Base-by-base conservation (phyloP, 2,797 vertebrate species). In the Phoebastria nigripes region DNA sequence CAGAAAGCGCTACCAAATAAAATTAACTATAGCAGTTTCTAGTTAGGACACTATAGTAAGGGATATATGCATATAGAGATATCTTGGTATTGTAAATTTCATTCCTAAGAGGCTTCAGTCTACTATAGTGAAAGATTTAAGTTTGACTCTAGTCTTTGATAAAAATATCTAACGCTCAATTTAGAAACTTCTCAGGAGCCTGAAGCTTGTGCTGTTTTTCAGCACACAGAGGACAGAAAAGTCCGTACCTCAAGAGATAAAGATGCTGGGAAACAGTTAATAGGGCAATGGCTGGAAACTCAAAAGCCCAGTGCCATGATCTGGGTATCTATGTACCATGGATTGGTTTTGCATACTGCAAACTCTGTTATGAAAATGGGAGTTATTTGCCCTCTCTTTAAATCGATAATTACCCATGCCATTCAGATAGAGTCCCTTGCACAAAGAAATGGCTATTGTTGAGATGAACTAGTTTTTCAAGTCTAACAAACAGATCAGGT, bases 401-500 rank as follows among this genome's bases (percentile, higher is more conserved):
- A 90, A 82, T 7, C 77, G 63, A 20, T 82, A 94, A 87, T 87
- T 91, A 80, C 29, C 41, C 24, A 21, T 77, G 71, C 44, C n/a
- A 69, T 85, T 92, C 74, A 85, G 41, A 44, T 16, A 67, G 22
- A 82, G 59, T 46, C 26, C 46, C 55, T 67, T 33, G 22, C 26
- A 90, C 39, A 89, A 74, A 93, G 44, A 94, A 87, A 87, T 82
- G 16, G 49, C 41, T 74, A 52, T 42, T 92, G 28, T 62, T 41
- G 37, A 78, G 54, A 78, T 61, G 56, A 96, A 91, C 67, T 42
- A 82, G 82, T 89, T 95, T 96, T 96, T 95, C 78, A 31, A 87
- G 90, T 82, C 79, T 89, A 82, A 89, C 70, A 92, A 93, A 95
- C 25, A 96, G 49, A 66, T 51, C 58, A 37, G 62, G 3, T 92